phyloP scores from a whole-genome alignment of 2,113 vertebrate species.

The Podarcis muralis region DNA sequence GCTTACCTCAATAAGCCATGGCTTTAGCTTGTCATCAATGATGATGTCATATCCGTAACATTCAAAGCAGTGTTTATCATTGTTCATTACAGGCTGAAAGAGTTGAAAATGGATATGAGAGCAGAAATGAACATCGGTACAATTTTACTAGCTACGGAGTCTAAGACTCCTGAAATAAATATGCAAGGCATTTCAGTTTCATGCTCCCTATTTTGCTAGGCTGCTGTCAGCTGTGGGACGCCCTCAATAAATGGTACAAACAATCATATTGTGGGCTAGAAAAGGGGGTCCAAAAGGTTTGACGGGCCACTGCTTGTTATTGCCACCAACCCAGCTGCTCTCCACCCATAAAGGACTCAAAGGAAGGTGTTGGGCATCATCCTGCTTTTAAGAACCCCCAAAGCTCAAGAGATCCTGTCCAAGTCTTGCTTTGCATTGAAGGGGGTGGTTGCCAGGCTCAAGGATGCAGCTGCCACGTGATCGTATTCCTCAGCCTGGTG shows the following conservation, averaged over 20 bases:
- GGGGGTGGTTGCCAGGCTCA: too few species aligned
- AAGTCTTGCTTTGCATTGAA: too few species aligned
- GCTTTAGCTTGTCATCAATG: constrained; percentile 95
- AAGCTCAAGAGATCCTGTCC: not conserved
- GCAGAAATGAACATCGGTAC: not conserved
- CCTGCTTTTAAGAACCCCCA: not conserved
- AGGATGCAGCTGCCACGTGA: too few species aligned
- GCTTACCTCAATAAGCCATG: constrained; percentile 97
- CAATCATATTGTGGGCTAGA: not conserved
- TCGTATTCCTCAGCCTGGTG: too few species aligned
- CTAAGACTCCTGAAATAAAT: not conserved
- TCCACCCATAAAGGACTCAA: not conserved
- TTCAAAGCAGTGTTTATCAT: constrained; percentile 98
- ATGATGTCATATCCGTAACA: constrained; percentile 99
- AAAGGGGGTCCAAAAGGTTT: not conserved
- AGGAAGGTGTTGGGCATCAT: not conserved
- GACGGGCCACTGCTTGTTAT: not conserved
- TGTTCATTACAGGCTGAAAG: constrained; percentile 94
- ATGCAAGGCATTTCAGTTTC: not conserved
- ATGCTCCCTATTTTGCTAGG: not conserved
- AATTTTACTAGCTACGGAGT: not conserved
- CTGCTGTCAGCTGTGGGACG: not conserved
- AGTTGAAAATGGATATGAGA: not conserved
- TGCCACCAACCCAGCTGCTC: not conserved
- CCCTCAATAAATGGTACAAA: not conserved